Conservation (phyloP, 2,888 invertebrate species). For the Fissipunctia ypsillon region DNA sequence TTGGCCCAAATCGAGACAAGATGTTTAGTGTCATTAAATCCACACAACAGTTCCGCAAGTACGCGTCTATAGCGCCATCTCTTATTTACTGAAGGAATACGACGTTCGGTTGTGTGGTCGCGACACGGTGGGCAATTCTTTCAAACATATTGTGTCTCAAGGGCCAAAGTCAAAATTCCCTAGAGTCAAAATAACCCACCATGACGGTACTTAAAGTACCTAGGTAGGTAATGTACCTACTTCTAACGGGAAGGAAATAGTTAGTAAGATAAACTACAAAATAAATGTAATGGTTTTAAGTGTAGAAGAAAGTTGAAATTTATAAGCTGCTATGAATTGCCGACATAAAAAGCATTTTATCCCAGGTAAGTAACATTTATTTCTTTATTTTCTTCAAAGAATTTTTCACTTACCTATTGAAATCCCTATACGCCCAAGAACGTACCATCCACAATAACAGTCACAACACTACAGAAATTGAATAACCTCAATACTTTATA, state of each 20-base stretch:
- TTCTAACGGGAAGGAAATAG: neutral
- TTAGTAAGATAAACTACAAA: neutral
- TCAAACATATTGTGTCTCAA: no score
- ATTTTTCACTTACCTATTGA: no score
- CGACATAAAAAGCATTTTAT: neutral
- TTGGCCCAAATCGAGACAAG: no score
- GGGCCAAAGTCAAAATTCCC: no score
- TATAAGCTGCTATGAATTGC: neutral
- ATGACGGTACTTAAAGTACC: neutral
- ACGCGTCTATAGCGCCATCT: no score
- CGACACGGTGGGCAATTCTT: no score
- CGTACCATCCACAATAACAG: constrained; percentile 5
- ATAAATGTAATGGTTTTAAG: neutral
- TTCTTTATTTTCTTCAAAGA: neutral
- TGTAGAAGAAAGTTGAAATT: no score
- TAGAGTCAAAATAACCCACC: no score
- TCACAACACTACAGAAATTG: constrained; percentile 40
- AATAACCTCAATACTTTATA: constrained; percentile 57
- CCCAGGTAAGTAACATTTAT: neutral
- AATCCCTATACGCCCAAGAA: constrained; percentile 2
- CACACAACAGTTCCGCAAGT: no score
- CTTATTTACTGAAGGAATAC: no score
- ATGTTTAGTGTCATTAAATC: no score
- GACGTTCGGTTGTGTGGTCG: no score
- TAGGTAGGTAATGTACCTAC: neutral